Evolutionary conservation across 1,140 invertebrate species (phyloP).

Genomic region (Drosophila orena): DNA sequence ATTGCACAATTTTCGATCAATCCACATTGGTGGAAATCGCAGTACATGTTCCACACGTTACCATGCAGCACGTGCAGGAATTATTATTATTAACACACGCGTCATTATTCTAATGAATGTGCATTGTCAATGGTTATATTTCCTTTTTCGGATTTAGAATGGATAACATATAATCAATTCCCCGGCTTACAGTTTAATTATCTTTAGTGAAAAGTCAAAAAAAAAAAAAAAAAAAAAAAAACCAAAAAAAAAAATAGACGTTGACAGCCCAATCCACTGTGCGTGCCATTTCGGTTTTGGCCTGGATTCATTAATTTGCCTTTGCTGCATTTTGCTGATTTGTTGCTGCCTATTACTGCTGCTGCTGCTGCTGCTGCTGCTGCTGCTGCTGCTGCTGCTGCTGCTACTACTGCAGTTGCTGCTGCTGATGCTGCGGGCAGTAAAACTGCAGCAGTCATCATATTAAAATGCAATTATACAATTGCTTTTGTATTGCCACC

Average conservation of each 20-base stretch:
- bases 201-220: not conserved
- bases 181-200: not conserved
- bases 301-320: constrained; percentile 10
- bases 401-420: constrained; percentile 22
- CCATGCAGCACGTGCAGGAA: too few species aligned
- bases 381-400: constrained; percentile 1
- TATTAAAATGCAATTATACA: constrained; percentile 77
- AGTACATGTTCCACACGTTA: too few species aligned
- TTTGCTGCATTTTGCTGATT: constrained; percentile 22
- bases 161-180: not conserved
- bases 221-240: not conserved
- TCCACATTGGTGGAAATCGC: too few species aligned
- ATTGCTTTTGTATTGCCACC: constrained; percentile 60
- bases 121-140: too few species aligned
- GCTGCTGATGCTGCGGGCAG: constrained; percentile 37
- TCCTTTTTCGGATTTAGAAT: too few species aligned
- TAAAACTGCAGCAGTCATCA: constrained; percentile 64
- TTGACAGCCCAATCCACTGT: not conserved
- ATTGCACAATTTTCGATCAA: not conserved
- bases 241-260: not conserved
- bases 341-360: constrained; percentile 14
- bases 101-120: not conserved
- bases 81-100: too few species aligned
- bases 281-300: not conserved
- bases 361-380: constrained; percentile 1